A percentile compares a stretch with the other conserved stretches of the same genome.
phyloP scores from a whole-genome alignment of 2,888 invertebrate genomes.

The Agrochola litura region DNA sequence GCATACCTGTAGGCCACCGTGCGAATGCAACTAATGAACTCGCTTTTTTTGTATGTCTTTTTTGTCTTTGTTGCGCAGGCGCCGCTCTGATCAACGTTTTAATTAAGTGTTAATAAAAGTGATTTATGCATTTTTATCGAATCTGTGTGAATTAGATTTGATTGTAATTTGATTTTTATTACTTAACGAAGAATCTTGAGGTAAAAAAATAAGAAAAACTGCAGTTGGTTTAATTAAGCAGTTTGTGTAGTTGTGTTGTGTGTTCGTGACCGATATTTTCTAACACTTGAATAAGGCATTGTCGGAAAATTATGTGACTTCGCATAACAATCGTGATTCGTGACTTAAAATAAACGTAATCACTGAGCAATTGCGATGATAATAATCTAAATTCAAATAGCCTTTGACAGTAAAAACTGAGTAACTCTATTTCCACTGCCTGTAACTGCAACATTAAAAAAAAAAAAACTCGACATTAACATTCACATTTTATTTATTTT shows the following conservation, averaged over 20 bases:
- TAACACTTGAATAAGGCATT: conserved; percentile 18
- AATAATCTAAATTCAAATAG: conserved; percentile 26
- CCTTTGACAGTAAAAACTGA: conserved; percentile 25
- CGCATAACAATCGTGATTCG: conserved; percentile 20
- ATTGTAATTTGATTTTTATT: conserved; percentile 38
- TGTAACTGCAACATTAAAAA: conserved; percentile 30
- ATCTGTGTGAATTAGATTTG: conserved; percentile 43
- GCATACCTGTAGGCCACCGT: conserved; percentile 75
- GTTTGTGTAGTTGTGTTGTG: not conserved
- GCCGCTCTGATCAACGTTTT: conserved; percentile 58
- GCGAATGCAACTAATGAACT: conserved; percentile 76
- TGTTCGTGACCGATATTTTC: conserved; percentile 38
- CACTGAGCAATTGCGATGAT: conserved; percentile 36
- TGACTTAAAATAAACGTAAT: conserved; percentile 27
- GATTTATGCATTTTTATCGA: conserved; percentile 59
- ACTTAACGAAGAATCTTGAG: conserved; percentile 1
- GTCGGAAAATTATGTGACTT: conserved; percentile 30
- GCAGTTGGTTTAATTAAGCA: conserved; percentile 3
- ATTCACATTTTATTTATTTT: conserved; percentile 45
- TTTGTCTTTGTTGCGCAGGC: conserved; percentile 41
- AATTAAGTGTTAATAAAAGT: conserved; percentile 65
- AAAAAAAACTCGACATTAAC: conserved; percentile 26
- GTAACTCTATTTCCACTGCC: conserved; percentile 29
- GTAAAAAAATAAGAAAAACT: conserved; percentile 18
- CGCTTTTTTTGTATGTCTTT: conserved; percentile 25